Percentiles rank a stretch among this genome's conserved stretches.
These are phyloP conservation scores for Holacanthus passer DNA, from an alignment of 2,113 vertebrate genomes.

Conservation along the genomic window DNA sequence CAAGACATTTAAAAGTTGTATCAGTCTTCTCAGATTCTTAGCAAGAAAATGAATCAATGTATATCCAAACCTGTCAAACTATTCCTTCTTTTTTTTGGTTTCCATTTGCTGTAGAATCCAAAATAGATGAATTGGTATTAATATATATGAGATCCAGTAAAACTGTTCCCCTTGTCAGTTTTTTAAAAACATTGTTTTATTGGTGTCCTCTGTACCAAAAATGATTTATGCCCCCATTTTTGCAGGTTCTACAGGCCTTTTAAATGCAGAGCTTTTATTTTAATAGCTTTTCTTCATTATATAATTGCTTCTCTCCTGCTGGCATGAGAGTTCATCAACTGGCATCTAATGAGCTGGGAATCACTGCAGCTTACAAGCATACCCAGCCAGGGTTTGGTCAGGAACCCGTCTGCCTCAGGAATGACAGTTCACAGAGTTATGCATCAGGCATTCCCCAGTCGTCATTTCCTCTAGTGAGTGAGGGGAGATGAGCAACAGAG, in stretches of 20 bases:
- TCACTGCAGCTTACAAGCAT: conserved; percentile 35
- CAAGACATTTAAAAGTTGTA: too few relatives aligned
- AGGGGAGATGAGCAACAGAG: too few relatives aligned
- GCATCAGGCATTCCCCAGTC: neutral
- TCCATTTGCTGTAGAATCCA: neutral
- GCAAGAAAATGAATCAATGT: neutral
- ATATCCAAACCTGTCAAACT: neutral
- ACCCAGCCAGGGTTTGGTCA: conserved; percentile 28
- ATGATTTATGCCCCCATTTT: neutral
- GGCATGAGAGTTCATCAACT: neutral
- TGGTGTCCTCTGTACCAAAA: neutral
- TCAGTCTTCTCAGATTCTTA: too few relatives aligned
- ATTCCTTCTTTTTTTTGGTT: neutral
- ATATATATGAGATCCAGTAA: neutral
- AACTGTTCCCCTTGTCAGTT: neutral
- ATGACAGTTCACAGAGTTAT: conserved; percentile 22
- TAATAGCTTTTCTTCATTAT: neutral
- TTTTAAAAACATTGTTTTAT: neutral
- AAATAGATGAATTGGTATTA: neutral
- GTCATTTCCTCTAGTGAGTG: neutral
- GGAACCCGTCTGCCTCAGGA: conserved; percentile 15
- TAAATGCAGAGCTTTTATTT: neutral
- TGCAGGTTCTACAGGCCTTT: neutral
- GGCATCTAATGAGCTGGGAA: neutral
- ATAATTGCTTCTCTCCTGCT: neutral